Conservation (phyloP, 2,797 vertebrate species). For the Gymnopithys bicolor region DNA sequence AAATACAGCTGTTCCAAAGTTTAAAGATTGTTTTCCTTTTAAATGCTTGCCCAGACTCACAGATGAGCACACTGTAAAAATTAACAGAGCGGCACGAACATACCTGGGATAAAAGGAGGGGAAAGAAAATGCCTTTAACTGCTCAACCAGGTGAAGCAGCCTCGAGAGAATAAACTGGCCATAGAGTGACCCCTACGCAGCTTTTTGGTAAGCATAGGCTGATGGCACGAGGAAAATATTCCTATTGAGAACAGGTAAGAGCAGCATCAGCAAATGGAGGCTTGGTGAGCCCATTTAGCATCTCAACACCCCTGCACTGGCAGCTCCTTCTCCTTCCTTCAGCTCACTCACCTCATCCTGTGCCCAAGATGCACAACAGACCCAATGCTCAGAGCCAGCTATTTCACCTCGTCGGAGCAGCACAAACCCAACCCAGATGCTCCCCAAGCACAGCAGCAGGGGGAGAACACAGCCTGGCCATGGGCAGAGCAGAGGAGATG, state of each 20-base stretch:
- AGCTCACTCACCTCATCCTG: background rate
- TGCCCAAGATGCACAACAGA: background rate
- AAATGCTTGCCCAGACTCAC: background rate
- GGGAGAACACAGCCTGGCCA: background rate
- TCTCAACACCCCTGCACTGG: background rate
- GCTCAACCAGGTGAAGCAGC: background rate
- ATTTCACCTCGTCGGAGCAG: background rate
- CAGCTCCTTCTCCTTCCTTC: background rate
- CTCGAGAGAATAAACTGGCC: background rate
- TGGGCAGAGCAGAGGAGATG: background rate
- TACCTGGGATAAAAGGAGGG: background rate
- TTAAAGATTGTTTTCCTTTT: background rate
- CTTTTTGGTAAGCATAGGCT: background rate
- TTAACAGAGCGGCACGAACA: background rate
- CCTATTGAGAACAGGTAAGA: background rate
- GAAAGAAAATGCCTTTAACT: background rate
- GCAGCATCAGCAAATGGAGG: background rate
- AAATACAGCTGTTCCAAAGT: background rate
- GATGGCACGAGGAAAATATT: background rate
- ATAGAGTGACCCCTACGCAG: background rate
- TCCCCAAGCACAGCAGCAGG: background rate
- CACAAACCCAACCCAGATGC: background rate
- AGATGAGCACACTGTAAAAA: background rate
- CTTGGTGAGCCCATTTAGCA: background rate
- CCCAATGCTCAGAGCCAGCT: background rate